A percentile compares a stretch with the other conserved stretches of the same genome.
phyloP scores from a whole-genome alignment of 2,888 invertebrate genomes.

The Meandrusa payeni region DNA sequence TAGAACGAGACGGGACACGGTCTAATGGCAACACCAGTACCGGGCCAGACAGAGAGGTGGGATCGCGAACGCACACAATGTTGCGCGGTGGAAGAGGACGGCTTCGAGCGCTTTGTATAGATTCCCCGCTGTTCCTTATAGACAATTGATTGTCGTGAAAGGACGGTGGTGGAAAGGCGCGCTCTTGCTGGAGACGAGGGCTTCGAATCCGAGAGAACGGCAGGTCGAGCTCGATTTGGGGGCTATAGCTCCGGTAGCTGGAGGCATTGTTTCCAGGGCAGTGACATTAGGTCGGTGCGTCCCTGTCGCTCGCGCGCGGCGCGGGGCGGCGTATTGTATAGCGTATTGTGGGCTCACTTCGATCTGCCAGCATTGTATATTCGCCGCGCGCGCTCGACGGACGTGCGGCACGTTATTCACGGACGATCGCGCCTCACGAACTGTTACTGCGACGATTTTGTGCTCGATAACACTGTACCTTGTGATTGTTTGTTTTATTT shows the following conservation, averaged over 20 bases:
- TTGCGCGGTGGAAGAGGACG: constrained; percentile 72
- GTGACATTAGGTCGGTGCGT: constrained; percentile 78
- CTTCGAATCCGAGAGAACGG: constrained; percentile 32
- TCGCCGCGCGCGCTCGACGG: constrained; percentile 55
- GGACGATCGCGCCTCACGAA: constrained; percentile 60
- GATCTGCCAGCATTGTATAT: constrained; percentile 79
- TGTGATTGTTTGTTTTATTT: constrained; percentile 43
- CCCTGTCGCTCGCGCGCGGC: constrained; percentile 75
- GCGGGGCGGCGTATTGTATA: constrained; percentile 76
- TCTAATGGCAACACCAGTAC: constrained; percentile 48
- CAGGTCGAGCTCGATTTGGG: constrained; percentile 35
- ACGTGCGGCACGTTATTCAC: constrained; percentile 57
- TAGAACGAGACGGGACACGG: constrained; percentile 66
- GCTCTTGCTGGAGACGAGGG: constrained; percentile 23
- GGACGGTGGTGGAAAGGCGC: constrained; percentile 4
- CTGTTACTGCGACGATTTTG: constrained; percentile 42
- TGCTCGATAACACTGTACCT: constrained; percentile 48
- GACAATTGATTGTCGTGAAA: constrained; percentile 66
- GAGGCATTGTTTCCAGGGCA: constrained; percentile 78
- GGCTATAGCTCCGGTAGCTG: constrained; percentile 41
- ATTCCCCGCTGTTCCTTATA: constrained; percentile 73
- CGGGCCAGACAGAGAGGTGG: constrained; percentile 53
- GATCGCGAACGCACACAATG: constrained; percentile 61
- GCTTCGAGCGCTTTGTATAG: constrained; percentile 74
- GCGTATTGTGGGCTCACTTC: constrained; percentile 78